Percentiles rank a stretch among this genome's conserved stretches.
These are phyloP conservation scores for Sinocyclocheilus maitianheensis DNA, from an alignment of 2,113 vertebrate genomes.

Conservation along the genomic window DNA sequence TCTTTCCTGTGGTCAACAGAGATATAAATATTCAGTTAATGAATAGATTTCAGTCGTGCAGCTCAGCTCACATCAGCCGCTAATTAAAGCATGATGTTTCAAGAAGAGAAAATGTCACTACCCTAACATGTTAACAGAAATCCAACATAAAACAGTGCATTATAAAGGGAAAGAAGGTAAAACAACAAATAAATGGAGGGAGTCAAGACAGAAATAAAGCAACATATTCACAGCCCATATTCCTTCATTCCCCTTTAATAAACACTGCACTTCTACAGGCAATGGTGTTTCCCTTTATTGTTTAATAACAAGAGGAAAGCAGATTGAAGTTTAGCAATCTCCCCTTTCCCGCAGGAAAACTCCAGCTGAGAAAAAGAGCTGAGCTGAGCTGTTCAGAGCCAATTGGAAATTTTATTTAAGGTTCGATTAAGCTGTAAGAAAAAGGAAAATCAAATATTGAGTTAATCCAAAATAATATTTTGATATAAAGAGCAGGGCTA, in stretches of 20 bases:
- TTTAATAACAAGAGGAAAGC: conserved; percentile 35
- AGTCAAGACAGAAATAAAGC: conserved; percentile 16
- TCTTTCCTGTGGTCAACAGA: neutral
- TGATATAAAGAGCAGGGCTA: conserved; percentile 6
- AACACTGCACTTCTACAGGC: conserved; percentile 56
- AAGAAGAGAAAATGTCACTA: neutral
- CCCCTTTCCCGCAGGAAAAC: neutral
- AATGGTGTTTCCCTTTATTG: conserved; percentile 40
- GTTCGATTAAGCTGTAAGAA: conserved; percentile 17
- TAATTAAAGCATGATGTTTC: neutral
- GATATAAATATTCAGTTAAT: conserved; percentile 5
- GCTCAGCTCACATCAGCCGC: neutral
- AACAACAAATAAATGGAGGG: neutral
- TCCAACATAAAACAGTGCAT: neutral
- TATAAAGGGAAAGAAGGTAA: neutral
- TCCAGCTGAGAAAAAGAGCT: conserved; percentile 14
- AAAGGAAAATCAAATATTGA: neutral
- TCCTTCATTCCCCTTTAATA: conserved; percentile 57
- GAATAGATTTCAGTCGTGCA: neutral
- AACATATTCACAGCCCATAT: neutral
- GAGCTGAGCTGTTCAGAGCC: neutral
- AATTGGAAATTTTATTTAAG: conserved; percentile 22
- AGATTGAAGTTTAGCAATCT: conserved; percentile 32
- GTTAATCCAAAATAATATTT: neutral
- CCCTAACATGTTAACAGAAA: neutral